Conservation (phyloP, 2,113 vertebrate species). For the Rallus limicola region DNA sequence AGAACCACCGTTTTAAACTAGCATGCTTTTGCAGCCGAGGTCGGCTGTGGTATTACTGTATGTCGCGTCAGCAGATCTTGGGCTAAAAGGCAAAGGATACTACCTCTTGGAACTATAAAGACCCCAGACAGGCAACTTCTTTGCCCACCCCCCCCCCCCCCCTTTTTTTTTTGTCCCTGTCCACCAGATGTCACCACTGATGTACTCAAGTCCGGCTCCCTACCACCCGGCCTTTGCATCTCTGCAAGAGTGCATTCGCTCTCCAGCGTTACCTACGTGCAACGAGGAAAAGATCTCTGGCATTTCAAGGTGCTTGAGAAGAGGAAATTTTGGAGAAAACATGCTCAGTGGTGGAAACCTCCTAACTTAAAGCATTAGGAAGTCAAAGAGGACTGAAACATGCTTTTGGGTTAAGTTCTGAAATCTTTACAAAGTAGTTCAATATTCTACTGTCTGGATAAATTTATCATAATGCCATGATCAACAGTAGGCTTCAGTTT, state of each 20-base stretch:
- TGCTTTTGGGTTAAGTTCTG: neutral
- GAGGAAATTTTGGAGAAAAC: neutral
- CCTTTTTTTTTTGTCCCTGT: neutral
- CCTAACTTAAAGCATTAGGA: neutral
- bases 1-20: neutral
- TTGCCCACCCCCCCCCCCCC: no score
- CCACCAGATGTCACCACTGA: neutral
- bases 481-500: neutral
- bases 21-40: neutral
- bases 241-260: neutral
- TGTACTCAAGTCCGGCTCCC: neutral
- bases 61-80: neutral
- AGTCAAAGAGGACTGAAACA: neutral
- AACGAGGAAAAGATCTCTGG: neutral
- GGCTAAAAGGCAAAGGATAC: neutral
- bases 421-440: neutral
- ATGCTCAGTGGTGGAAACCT: neutral
- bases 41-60: neutral
- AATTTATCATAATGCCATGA: neutral
- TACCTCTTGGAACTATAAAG: neutral
- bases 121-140: neutral
- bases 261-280: neutral
- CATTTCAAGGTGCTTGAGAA: neutral
- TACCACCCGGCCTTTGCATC: neutral
- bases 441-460: neutral